Base-by-base conservation (phyloP, 2,797 vertebrate species). In the Peromyscus nudipes region DNA sequence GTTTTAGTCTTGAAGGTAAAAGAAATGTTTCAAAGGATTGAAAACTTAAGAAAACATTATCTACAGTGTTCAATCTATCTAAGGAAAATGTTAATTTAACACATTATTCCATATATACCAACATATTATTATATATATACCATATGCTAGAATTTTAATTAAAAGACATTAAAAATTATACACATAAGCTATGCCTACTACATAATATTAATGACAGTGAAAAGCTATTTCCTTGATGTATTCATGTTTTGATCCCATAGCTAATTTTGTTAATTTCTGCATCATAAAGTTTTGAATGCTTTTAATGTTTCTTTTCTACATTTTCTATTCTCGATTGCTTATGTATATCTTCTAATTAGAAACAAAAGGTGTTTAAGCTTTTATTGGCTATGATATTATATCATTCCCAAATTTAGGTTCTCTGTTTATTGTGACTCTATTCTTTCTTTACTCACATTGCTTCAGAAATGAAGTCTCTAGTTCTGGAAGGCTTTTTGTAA, bases 181-280 rank as follows among this genome's bases (percentile, higher is more conserved):
- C 4, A 96, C 57, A 31, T 1, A 34, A 73, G 49, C 75, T 92
- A 83, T 69, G 2, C 23, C 73, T 9, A 40, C 81, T 84, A 64
- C 2, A 12, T 82, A 46, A 46, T 79, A 95, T 64, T 67, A 94
- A 65, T 64, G 5, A 55, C 79, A 84, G 6, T 96, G 14, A 81
- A 91, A 91, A 79, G 0, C 7, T 46, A 81, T 55, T 94, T 43
- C n/a, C 40, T 60, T 6, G 85, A 37, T 65, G 1, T 71, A 90
- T 81, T 46, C 4, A 71, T 67, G n/a, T 25, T 77, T 71, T 73
- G 3, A 89, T 40, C 11, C 23, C 31, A 7, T 46, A 43, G n/a
- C 34, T 79, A 75, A 90, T 76, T 89, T 86, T 16, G 21, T 89
- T 73, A 93, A 83, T 93, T 93, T 89, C 29, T 95, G 0, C 7